A percentile compares a stretch with the other conserved stretches of the same genome.
phyloP scores from a whole-genome alignment of 2,888 invertebrate genomes.

The Rotaria macrura region DNA sequence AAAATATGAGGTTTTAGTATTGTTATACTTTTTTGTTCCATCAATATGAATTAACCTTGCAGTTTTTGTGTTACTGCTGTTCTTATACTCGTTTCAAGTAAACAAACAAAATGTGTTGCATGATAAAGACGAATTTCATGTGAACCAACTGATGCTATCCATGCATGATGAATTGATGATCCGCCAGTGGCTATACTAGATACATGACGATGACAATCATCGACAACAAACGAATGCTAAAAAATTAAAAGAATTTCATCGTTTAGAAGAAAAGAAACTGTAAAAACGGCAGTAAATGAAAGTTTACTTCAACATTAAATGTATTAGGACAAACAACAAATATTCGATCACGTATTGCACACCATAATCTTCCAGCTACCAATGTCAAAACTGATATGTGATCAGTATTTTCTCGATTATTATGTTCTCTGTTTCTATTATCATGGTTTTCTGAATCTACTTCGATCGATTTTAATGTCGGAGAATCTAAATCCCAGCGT shows the following conservation, averaged over 20 bases:
- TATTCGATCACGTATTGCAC: conserved; percentile 71
- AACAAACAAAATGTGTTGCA: conserved; percentile 62
- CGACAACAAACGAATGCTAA: conserved; percentile 26
- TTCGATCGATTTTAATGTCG: conserved; percentile 37
- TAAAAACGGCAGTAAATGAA: too few relatives aligned
- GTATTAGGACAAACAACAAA: conserved; percentile 69
- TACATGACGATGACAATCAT: conserved; percentile 39
- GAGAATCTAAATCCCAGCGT: conserved; percentile 24
- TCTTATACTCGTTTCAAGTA: conserved; percentile 76
- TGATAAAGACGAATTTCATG: conserved; percentile 76
- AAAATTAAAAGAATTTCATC: too few relatives aligned
- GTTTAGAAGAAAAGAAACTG: too few relatives aligned
- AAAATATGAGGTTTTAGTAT: conserved; percentile 36
- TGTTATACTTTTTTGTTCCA: not conserved
- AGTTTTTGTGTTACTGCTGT: conserved; percentile 86
- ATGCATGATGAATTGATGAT: conserved; percentile 69
- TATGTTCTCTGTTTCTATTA: not conserved
- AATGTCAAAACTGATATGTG: conserved; percentile 74
- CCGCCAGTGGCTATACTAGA: conserved; percentile 59
- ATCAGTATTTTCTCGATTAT: conserved; percentile 38
- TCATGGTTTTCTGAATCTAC: not conserved
- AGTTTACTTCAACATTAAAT: conserved; percentile 52
- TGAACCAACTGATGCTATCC: conserved; percentile 79
- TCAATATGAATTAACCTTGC: conserved; percentile 59
- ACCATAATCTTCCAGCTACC: conserved; percentile 76